Evolutionary conservation across 2,888 invertebrate species (phyloP).

Genomic region (Smittia sp.): DNA sequence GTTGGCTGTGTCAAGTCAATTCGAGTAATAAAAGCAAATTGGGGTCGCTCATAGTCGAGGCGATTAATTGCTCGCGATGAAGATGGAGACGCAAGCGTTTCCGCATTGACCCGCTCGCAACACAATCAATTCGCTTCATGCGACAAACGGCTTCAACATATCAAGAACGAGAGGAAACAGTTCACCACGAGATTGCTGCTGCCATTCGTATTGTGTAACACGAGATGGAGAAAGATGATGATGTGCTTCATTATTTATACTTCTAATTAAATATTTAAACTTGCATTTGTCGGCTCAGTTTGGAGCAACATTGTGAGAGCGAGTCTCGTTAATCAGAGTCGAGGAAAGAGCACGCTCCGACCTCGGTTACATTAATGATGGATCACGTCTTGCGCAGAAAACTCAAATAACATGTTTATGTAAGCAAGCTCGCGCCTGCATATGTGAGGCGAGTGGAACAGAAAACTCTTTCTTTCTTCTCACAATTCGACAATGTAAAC

Average conservation of each 20-base stretch:
- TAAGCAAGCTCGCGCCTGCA: constrained; percentile 12
- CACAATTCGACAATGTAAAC: constrained; percentile 1
- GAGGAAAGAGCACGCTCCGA: no score
- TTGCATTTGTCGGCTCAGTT: background rate
- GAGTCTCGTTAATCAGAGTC: background rate
- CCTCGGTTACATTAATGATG: constrained; percentile 15
- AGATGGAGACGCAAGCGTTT: background rate
- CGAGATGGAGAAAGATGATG: constrained; percentile 8
- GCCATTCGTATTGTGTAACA: background rate
- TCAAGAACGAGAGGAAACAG: background rate
- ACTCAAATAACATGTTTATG: constrained; percentile 20
- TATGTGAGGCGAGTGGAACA: background rate
- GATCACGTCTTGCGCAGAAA: constrained; percentile 8
- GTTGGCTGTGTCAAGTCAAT: constrained; percentile 5
- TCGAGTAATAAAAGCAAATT: constrained; percentile 14
- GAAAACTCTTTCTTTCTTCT: constrained; percentile 15
- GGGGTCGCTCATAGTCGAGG: constrained; percentile 4
- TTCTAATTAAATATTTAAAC: constrained; percentile 8
- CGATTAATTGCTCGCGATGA: constrained; percentile 2
- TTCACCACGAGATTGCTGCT: constrained; percentile 3
- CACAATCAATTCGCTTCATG: constrained; percentile 17
- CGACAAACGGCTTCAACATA: background rate
- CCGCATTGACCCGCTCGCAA: constrained; percentile 24
- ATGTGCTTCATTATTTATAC: background rate
- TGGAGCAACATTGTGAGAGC: background rate